Evolutionary conservation across 2,113 vertebrate species (phyloP).

Genomic region (Channa maculata): DNA sequence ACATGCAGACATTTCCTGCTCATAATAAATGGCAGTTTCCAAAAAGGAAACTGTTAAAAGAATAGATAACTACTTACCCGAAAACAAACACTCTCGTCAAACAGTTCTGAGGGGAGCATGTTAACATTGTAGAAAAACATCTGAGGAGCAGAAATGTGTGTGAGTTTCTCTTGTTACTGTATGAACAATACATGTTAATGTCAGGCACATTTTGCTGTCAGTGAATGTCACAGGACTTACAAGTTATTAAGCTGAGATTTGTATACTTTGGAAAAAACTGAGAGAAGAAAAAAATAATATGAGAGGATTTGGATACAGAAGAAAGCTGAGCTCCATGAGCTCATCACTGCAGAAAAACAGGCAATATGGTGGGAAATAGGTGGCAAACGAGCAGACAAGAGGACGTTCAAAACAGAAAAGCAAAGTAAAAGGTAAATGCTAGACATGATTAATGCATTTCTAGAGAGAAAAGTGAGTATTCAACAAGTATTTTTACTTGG

Average conservation of each 20-base stretch:
- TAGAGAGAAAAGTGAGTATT: background rate
- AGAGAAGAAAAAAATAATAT: slow-evolving; percentile 23
- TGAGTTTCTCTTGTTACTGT: background rate
- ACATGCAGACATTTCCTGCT: background rate
- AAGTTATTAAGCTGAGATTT: slow-evolving; percentile 23
- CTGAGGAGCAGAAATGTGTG: slow-evolving; percentile 71
- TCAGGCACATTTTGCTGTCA: slow-evolving; percentile 1
- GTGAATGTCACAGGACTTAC: slow-evolving; percentile 34
- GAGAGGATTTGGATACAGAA: slow-evolving; percentile 23
- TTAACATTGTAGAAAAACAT: slow-evolving; percentile 97
- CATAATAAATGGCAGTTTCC: background rate
- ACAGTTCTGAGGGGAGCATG: slow-evolving; percentile 90
- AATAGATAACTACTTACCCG: slow-evolving; percentile 83
- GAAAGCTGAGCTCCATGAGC: slow-evolving; percentile 31
- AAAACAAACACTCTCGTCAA: slow-evolving; percentile 91
- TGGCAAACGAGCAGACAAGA: slow-evolving; percentile 22
- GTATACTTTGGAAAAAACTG: slow-evolving; percentile 21
- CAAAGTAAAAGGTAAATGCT: slow-evolving; percentile 13
- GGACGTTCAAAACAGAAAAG: slow-evolving; percentile 1
- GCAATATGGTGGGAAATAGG: slow-evolving; percentile 3
- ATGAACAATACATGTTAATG: background rate
- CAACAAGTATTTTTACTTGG: background rate
- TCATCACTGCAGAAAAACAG: slow-evolving; percentile 19
- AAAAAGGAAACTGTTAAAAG: background rate
- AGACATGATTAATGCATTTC: background rate